Evolutionary conservation across 2,113 vertebrate genomes (phyloP).

Genomic region (Lathamus discolor): DNA sequence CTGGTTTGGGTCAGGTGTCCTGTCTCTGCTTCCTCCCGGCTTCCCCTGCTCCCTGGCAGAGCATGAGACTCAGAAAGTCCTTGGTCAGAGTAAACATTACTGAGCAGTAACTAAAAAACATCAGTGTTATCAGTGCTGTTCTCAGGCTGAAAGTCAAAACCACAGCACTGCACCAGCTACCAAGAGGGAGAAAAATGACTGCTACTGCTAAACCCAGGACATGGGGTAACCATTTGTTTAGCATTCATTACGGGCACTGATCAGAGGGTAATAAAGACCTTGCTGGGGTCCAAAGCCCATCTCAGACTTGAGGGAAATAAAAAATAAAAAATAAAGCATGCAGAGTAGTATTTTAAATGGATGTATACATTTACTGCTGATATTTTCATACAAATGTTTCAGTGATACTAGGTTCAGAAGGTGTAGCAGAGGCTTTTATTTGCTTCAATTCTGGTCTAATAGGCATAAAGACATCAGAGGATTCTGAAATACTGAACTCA

Average conservation of each 20-base stretch:
- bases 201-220: neutral
- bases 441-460: slow-evolving; percentile 33
- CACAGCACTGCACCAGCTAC: neutral
- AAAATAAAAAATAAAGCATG: neutral
- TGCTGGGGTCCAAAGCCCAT: neutral
- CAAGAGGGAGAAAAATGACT: neutral
- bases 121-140: too few relatives aligned
- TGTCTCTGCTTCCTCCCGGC: too few relatives aligned
- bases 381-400: neutral
- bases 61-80: too few relatives aligned
- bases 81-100: too few relatives aligned
- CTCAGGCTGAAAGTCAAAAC: neutral
- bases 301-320: neutral
- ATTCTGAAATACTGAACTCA: slow-evolving; percentile 39
- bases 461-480: slow-evolving; percentile 6
- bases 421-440: slow-evolving; percentile 26
- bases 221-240: neutral
- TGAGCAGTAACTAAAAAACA: too few relatives aligned
- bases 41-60: too few relatives aligned
- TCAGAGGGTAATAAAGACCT: neutral
- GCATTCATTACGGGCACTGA: neutral
- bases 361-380: neutral
- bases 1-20: too few relatives aligned
- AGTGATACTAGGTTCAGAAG: neutral
- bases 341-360: neutral